Base-by-base conservation (phyloP, 2,113 vertebrate species). In the Sylvicapra grimmia region DNA sequence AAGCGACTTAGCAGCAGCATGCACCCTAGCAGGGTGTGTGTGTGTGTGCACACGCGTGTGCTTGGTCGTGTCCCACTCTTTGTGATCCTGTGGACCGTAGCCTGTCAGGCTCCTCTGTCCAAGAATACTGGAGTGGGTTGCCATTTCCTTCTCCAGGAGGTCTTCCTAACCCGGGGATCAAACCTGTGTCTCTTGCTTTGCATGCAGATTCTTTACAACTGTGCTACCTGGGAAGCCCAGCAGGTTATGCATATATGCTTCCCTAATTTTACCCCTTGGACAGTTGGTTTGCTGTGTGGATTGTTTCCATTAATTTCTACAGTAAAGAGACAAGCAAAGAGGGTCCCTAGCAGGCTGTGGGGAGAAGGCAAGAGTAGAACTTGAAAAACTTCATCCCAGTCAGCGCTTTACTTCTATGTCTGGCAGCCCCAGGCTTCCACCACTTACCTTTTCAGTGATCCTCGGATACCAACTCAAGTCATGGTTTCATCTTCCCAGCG, bases 1-100 rank as follows among this genome's bases (percentile, higher is more conserved):
- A 53, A 53, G 51, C 1, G 14, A 53, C 51, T 53, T 53, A 1
- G 51, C 51, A 53, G 14, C 51, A 15, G 51, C 77, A 4, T 1
- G 12, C 23, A 25, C 11, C 56, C 19, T 40, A 44, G 47, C 11
- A 33, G 23, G 36, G 40, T 12, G 29, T 68, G 33, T 68, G 63
- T 33, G 31, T 47, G 47, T 47, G 6, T 16, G 27, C 29, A 33
- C 33, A 8, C 8, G 2, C 0, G 0, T 3, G 65, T 21, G 2
- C 68, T 6, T 12, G 3, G 68, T 44, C 0, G 5, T 44, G 72
- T 75, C 40, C 40, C 5, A 44, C 72, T 77, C 40, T 77, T 40
- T 13, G 36, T 27, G 40, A 77, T 25, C 72, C 36, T 44, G 12
- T 14, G 36, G 40, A 77, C 36, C 3, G 12, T 44, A 77, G 72